Percentiles rank a stretch among this genome's conserved stretches.
These are phyloP conservation scores for Campaea margaritaria DNA, from an alignment of 2,888 invertebrate genomes.

Conservation along the genomic window DNA sequence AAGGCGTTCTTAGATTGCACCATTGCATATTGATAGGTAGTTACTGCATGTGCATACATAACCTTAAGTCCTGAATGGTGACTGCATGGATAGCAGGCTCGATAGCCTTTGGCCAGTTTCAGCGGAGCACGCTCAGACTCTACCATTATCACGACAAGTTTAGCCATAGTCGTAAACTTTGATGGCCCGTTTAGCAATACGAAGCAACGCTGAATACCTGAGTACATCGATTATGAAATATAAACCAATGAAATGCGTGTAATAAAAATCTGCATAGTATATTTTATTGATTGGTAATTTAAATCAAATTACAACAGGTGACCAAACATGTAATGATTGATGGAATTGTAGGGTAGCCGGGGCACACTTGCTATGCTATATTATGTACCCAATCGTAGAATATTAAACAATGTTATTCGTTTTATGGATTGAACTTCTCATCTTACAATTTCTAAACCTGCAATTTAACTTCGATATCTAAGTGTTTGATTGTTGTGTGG, in stretches of 20 bases:
- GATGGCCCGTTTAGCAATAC: conserved; percentile 57
- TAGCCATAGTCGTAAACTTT: conserved; percentile 58
- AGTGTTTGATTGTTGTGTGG: conserved; percentile 20
- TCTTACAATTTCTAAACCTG: conserved; percentile 12
- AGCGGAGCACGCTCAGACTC: conserved; percentile 24
- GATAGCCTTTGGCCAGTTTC: conserved; percentile 33
- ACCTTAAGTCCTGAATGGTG: conserved; percentile 15
- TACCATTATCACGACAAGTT: conserved; percentile 42
- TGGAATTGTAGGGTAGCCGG: conserved; percentile 2
- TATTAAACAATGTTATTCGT: not conserved
- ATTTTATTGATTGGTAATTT: conserved; percentile 40
- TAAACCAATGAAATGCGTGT: conserved; percentile 42
- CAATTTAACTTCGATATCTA: conserved; percentile 20
- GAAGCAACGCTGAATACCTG: conserved; percentile 59
- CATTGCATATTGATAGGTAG: conserved; percentile 22
- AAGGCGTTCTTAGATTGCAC: conserved; percentile 19
- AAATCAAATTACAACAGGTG: conserved; percentile 32
- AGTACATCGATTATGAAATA: conserved; percentile 55
- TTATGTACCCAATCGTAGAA: not conserved
- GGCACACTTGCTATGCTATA: not conserved
- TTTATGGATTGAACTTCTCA: not conserved
- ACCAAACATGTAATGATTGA: conserved; percentile 10
- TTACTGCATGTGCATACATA: too few species aligned
- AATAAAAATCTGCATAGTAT: conserved; percentile 46
- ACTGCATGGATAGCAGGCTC: conserved; percentile 26